phyloP scores from a whole-genome alignment of 1,140 invertebrate genomes.

The Penaeus chinensis region DNA sequence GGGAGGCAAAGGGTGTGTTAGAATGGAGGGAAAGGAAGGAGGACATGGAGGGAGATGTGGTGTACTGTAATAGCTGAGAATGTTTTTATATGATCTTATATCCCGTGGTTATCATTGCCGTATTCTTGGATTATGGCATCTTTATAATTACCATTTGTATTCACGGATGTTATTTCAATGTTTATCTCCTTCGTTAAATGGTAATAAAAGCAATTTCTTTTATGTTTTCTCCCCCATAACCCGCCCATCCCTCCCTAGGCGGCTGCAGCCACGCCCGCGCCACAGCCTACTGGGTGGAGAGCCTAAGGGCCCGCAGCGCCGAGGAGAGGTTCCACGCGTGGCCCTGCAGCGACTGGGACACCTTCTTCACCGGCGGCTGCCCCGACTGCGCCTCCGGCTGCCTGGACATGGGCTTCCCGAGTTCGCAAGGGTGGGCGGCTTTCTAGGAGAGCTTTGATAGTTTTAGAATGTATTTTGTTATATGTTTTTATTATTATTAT shows the following conservation, averaged over 20 bases:
- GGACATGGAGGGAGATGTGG: background rate
- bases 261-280: constrained; percentile 35
- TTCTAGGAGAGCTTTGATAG: background rate
- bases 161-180: background rate
- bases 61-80: background rate
- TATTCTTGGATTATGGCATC: background rate
- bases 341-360: constrained; percentile 85
- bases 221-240: too few relatives aligned
- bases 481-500: too few relatives aligned
- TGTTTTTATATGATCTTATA: background rate
- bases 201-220: too few relatives aligned
- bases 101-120: too few relatives aligned
- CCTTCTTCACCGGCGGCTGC: constrained; percentile 78
- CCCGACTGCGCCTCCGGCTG: constrained; percentile 69
- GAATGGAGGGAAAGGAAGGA: too few relatives aligned
- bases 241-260: background rate
- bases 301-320: background rate
- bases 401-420: constrained; percentile 40
- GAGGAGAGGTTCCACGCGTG: constrained; percentile 82
- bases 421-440: too few relatives aligned
- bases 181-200: too few relatives aligned
- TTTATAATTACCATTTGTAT: background rate
- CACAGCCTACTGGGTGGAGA: constrained; percentile 38
- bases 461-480: too few relatives aligned
- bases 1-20: too few relatives aligned